Conservation (phyloP, 2,113 vertebrate genomes). For the Bos javanicus region DNA sequence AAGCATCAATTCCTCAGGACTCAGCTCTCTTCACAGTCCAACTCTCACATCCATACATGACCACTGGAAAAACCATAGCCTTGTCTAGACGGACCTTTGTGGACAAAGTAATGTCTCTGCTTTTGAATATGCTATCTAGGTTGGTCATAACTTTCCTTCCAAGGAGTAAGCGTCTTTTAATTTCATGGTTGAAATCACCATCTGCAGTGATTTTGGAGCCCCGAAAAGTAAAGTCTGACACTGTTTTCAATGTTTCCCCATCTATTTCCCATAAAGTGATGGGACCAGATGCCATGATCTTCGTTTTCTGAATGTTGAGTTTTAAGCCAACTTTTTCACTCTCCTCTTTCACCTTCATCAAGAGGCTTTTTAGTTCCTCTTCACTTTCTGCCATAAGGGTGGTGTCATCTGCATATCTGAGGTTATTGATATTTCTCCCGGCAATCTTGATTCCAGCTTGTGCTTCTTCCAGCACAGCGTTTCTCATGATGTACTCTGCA, state of each 20-base stretch:
- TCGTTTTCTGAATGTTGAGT: not conserved
- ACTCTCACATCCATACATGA: not conserved
- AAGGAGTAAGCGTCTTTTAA: not conserved
- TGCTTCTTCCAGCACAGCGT: not conserved
- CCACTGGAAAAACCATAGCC: not conserved
- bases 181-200: not conserved
- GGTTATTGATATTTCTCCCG: not conserved
- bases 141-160: not conserved
- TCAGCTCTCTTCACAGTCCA: not conserved
- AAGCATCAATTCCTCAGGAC: not conserved
- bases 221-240: fast-evolving
- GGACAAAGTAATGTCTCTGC: not conserved
- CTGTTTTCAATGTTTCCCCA: not conserved
- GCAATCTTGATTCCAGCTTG: not conserved
- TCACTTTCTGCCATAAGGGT: not conserved
- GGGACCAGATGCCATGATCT: not conserved
- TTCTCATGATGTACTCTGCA: not conserved
- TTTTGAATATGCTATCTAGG: not conserved
- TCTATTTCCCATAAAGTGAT: not conserved
- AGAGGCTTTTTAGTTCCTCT: not conserved
- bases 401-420: not conserved
- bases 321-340: not conserved
- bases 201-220: not conserved
- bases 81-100: not conserved
- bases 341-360: not conserved